Evolutionary conservation across 2,797 vertebrate species (phyloP).

Genomic region (Lophius americanus): DNA sequence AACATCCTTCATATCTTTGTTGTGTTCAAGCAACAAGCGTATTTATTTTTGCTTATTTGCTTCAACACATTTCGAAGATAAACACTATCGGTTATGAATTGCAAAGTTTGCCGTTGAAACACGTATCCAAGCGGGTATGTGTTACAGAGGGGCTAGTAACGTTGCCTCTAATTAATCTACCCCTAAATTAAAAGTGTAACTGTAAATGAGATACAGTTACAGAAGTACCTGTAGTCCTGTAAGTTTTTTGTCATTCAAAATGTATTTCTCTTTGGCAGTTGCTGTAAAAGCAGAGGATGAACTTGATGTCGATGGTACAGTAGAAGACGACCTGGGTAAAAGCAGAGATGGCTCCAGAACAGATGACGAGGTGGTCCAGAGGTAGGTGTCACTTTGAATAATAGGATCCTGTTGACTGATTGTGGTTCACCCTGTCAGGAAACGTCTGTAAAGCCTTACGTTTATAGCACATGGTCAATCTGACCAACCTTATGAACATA

Average conservation of each 20-base stretch:
- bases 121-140: too few species aligned
- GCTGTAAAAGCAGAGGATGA: conserved; percentile 91
- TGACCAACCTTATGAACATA: conserved; percentile 41
- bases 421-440: not conserved
- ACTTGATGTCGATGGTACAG: conserved; percentile 88
- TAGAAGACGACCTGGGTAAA: conserved; percentile 96
- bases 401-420: not conserved
- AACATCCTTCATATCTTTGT: not conserved
- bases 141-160: too few species aligned
- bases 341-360: conserved; percentile 96
- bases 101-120: conserved; percentile 48
- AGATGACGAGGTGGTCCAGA: conserved; percentile 96
- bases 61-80: not conserved
- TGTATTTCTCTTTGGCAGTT: conserved; percentile 69
- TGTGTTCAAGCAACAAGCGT: not conserved
- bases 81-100: not conserved
- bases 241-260: not conserved
- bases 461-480: conserved; percentile 49
- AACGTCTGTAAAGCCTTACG: conserved; percentile 11
- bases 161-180: too few species aligned
- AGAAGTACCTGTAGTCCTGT: not conserved
- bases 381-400: conserved; percentile 76
- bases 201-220: not conserved
- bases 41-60: fast-evolving
- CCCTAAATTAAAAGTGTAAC: too few species aligned